These are phyloP conservation scores for Nothobranchius furzeri DNA, from an alignment of 2,113 vertebrate species.

Conservation along the genomic window DNA sequence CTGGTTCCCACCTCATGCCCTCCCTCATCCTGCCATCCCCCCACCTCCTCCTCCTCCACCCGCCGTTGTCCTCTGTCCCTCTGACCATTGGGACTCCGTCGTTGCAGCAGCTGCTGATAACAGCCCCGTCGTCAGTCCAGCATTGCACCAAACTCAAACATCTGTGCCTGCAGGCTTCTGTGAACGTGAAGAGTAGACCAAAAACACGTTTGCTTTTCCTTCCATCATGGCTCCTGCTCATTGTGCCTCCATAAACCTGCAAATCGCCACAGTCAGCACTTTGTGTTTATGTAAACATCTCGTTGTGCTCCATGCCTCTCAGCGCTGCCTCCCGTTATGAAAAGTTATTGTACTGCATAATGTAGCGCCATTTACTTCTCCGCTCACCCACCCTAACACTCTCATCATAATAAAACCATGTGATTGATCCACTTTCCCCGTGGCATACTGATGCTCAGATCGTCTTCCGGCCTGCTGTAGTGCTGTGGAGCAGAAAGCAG, in stretches of 20 bases:
- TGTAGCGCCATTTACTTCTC: constrained; percentile 57
- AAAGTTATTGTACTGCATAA: constrained; percentile 66
- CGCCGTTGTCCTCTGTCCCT: constrained; percentile 46
- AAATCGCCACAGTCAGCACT: constrained; percentile 60
- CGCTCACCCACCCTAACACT: constrained; percentile 39
- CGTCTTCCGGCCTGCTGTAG: not conserved
- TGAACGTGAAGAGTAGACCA: too few relatives aligned
- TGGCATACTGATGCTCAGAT: constrained; percentile 37
- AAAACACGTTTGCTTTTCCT: not conserved
- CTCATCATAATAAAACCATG: constrained; percentile 58
- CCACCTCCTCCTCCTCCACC: constrained; percentile 30
- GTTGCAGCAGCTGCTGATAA: constrained; percentile 62
- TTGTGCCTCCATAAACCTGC: constrained; percentile 9
- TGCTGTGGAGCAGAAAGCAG: constrained; percentile 19
- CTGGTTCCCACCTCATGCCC: constrained; percentile 63
- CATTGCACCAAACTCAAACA: constrained; percentile 57
- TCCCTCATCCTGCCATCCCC: constrained; percentile 37
- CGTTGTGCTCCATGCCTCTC: constrained; percentile 45
- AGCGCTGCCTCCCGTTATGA: constrained; percentile 53
- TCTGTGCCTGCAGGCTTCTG: not conserved
- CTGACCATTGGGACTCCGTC: constrained; percentile 68
- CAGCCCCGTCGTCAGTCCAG: constrained; percentile 40
- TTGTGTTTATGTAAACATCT: constrained; percentile 64
- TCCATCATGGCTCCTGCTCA: constrained; percentile 1
- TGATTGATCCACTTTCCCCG: constrained; percentile 47